Conservation (phyloP, 2,797 vertebrate species). For the Heterohyrax brucei region DNA sequence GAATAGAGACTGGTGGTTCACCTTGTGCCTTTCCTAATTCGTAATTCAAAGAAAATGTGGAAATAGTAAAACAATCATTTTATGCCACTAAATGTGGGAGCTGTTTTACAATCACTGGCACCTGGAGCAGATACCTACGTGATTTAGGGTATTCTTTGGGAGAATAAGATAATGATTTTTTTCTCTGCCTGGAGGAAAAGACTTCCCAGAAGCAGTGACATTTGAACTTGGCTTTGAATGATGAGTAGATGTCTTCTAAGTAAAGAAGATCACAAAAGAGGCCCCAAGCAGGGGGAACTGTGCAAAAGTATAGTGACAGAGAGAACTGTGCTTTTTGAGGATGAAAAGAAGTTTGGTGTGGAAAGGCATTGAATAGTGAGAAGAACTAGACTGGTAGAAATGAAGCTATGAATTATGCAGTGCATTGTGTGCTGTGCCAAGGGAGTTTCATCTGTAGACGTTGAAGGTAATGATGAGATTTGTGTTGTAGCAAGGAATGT, state of each 20-base stretch:
- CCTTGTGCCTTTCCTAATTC: neutral
- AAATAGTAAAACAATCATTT: neutral
- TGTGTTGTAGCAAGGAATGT: neutral
- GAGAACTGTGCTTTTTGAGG: neutral
- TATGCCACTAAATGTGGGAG: neutral
- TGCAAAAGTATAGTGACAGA: neutral
- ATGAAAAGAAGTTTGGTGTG: neutral
- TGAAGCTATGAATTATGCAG: neutral
- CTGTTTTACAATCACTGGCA: neutral
- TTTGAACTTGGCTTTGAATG: slow-evolving; percentile 2
- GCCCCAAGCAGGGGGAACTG: neutral
- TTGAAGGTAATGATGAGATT: slow-evolving; percentile 1
- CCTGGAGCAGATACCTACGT: neutral
- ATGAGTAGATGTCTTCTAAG: neutral
- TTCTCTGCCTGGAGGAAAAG: neutral
- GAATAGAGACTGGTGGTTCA: neutral
- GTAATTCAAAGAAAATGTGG: slow-evolving; percentile 15
- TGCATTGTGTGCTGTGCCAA: neutral
- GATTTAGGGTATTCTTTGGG: neutral
- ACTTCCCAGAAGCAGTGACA: neutral
- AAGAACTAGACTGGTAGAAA: neutral
- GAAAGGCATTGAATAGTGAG: neutral
- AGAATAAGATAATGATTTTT: neutral
- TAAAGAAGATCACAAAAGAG: neutral
- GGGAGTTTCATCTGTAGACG: neutral